Evolutionary conservation across 2,888 invertebrate species (phyloP), one percentile per base, ranked within the genome.

Genomic region (Omphaloscelis lunosa): DNA sequence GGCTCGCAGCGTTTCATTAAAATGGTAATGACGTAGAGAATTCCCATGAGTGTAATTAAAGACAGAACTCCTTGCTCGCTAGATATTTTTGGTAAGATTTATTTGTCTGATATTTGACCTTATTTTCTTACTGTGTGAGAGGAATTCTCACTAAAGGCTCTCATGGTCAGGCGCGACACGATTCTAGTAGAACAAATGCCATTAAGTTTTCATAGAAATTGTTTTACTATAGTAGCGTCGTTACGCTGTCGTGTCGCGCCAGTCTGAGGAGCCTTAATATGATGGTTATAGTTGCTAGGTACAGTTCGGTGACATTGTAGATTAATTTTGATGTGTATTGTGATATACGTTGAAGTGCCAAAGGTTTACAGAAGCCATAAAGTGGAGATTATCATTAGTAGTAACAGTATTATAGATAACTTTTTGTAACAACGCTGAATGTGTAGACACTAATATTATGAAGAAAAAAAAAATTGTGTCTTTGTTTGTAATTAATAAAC

Each of bases 1-100:
- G 12, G 34, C 15, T 56, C 77, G 66, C 34, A 79, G 58, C 61
- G 68, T 88, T 86, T 88, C 83, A 86, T 86, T 88, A 88, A 75
- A 88, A 80, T 75, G 69, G 15, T 88, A 86, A 86, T 86, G 77
- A 72, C 75, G 34, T 61, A 59, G 69, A 29, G 67, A 83, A 75
- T 66, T 79, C 77, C 58, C 75, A 72, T 74, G 73, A 67, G 71
- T 41, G 67, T 83, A 77, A 83, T 83, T 84, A 80, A 74, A 72
- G 66, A 53, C 84, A 80, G 84, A 79, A 74, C 51, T 69, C 59
- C 29, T 68, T 62, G 45, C 66, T 72, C 56, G 63, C 67, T 61
- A 41, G 27, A 75, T 72, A 66, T 76, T 85, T 86, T 81, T 58
- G 75, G 65, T 48, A 29, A 27, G 48, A 87, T 81, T 87, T 87